Conservation (phyloP, 2,797 vertebrate species). For the Natrix natrix region DNA sequence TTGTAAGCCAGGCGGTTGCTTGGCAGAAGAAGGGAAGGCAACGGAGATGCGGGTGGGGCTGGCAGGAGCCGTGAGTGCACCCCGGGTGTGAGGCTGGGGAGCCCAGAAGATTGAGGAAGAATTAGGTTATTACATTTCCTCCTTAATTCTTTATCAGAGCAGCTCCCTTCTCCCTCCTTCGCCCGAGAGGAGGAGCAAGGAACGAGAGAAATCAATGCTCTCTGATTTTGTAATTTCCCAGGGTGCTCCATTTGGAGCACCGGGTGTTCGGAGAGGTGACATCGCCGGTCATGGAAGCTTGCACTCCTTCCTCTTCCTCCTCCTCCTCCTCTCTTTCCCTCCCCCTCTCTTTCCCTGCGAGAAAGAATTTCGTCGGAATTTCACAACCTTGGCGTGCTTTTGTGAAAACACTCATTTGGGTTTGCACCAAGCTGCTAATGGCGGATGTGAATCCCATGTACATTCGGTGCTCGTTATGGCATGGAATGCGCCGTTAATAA, state of each 20-base stretch:
- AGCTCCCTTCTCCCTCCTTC: conserved; percentile 62
- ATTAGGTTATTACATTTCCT: conserved; percentile 76
- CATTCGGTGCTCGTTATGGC: conserved; percentile 87
- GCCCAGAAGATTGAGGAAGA: conserved; percentile 60
- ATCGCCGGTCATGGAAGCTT: conserved; percentile 80
- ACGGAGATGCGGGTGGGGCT: not conserved
- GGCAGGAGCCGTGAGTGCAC: not conserved
- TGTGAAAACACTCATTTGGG: conserved; percentile 89
- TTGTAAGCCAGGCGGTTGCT: conserved; percentile 17
- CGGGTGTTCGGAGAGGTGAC: conserved; percentile 82
- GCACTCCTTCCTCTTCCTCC: conserved; percentile 65
- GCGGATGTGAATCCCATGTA: conserved; percentile 88
- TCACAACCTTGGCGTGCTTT: conserved; percentile 81
- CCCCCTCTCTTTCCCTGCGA: conserved; percentile 38
- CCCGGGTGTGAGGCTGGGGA: conserved; percentile 2
- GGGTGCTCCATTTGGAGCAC: conserved; percentile 77
- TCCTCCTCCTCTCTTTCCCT: not conserved
- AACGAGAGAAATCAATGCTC: conserved; percentile 82
- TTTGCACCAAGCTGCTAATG: conserved; percentile 93
- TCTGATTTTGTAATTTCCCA: conserved; percentile 94
- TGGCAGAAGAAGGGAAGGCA: conserved; percentile 12
- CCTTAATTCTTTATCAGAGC: conserved; percentile 80
- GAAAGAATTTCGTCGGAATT: conserved; percentile 80
- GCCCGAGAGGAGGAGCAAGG: conserved; percentile 3
- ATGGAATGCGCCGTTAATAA: conserved; percentile 90